Conservation (phyloP, 1,140 invertebrate species). For the Lepidotrigona ventralis region DNA sequence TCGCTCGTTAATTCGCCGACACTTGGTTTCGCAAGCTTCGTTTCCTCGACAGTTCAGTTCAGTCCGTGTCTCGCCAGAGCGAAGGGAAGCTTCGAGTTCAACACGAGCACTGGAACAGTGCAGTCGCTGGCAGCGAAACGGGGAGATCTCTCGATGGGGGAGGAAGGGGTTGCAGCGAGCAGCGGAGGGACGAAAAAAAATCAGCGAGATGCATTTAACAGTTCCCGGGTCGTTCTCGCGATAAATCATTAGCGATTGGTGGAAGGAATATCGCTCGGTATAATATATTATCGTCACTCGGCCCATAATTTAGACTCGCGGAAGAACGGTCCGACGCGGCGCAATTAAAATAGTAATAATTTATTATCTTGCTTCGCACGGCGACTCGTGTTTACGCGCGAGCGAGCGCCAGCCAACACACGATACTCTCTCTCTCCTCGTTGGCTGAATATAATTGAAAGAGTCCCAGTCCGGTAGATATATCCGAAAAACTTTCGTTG, state of each 20-base stretch:
- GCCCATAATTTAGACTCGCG: conserved; percentile 52
- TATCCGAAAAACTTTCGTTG: background rate
- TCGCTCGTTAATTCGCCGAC: background rate
- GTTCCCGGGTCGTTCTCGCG: conserved; percentile 50
- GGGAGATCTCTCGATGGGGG: background rate
- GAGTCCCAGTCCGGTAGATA: background rate
- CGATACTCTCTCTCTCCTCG: conserved; percentile 5
- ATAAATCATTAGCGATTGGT: conserved; percentile 64
- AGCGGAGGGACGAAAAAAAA: conserved; percentile 1
- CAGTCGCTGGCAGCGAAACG: background rate
- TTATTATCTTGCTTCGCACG: conserved; percentile 62
- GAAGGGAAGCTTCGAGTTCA: conserved; percentile 36
- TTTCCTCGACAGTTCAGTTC: background rate
- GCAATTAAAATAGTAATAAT: conserved; percentile 67
- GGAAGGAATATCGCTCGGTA: conserved; percentile 58
- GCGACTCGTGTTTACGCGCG: conserved; percentile 55
- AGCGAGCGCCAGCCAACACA: background rate
- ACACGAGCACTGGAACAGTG: background rate
- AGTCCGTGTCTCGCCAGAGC: background rate
- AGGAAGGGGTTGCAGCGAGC: background rate
- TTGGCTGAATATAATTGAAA: conserved; percentile 52
- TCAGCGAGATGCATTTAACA: conserved; percentile 56
- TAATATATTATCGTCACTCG: conserved; percentile 57
- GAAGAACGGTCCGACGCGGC: conserved; percentile 52
- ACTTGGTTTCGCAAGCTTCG: conserved; percentile 25